A percentile compares a stretch with the other conserved stretches of the same genome.
These are phyloP conservation scores for Phasia obesa DNA, from an alignment of 2,888 invertebrate species.

Conservation along the genomic window DNA sequence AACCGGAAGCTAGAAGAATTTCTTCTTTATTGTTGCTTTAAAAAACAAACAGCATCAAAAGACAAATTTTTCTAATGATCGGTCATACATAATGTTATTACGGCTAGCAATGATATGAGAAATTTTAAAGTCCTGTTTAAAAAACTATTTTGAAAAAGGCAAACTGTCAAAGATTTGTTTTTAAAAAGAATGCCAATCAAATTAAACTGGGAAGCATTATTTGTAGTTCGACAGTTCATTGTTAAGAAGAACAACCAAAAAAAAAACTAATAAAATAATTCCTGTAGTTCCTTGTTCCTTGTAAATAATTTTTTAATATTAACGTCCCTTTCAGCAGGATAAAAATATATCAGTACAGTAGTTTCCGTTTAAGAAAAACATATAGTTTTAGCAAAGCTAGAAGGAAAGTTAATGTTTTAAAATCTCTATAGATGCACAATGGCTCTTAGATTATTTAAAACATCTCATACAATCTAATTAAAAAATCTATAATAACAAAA, in stretches of 20 bases:
- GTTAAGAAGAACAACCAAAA: too few relatives aligned
- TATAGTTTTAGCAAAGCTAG: too few relatives aligned
- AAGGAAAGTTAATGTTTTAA: too few relatives aligned
- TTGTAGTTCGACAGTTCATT: slow-evolving; percentile 19
- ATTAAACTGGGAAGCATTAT: slow-evolving; percentile 12
- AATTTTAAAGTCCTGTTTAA: slow-evolving; percentile 13
- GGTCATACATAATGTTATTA: slow-evolving; percentile 63
- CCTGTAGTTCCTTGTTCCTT: not conserved
- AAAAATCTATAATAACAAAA: too few relatives aligned
- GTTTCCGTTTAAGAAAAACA: too few relatives aligned
- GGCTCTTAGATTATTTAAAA: too few relatives aligned
- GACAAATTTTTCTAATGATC: slow-evolving; percentile 51
- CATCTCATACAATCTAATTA: too few relatives aligned
- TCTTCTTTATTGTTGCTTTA: not conserved
- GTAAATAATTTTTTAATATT: not conserved
- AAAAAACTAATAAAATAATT: slow-evolving; percentile 27
- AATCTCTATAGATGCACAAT: too few relatives aligned
- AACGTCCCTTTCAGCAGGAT: not conserved
- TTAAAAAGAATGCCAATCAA: slow-evolving; percentile 5
- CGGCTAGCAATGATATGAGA: slow-evolving; percentile 37
- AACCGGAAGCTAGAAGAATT: slow-evolving; percentile 63
- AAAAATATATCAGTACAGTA: not conserved
- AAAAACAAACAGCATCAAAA: not conserved
- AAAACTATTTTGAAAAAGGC: not conserved
- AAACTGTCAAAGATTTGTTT: slow-evolving; percentile 34